Percentiles rank a stretch among this genome's conserved stretches.
Evolutionary conservation across 2,113 vertebrate species (phyloP).

Genomic region (Chamaetylas fuelleborni): DNA sequence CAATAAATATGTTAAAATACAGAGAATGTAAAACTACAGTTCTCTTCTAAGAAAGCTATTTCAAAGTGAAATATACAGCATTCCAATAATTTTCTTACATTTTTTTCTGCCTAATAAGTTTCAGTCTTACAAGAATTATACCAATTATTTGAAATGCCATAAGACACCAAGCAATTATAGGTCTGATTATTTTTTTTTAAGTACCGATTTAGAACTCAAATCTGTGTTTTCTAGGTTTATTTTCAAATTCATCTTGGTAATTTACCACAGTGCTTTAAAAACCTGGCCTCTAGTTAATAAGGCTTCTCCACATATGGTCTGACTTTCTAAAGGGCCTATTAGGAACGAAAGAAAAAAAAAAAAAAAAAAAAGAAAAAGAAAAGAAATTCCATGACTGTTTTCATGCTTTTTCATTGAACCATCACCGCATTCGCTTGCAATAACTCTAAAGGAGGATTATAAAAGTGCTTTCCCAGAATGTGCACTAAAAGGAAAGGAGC

Average conservation of each 20-base stretch:
- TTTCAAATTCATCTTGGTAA: slow-evolving; percentile 10
- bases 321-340: slow-evolving; percentile 49
- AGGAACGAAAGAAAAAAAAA: not conserved
- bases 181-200: not conserved
- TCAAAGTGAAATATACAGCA: not conserved
- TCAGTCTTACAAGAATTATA: not conserved
- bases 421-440: not conserved
- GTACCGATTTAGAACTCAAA: not conserved
- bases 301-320: slow-evolving; percentile 32
- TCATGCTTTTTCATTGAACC: slow-evolving; percentile 51
- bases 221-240: not conserved
- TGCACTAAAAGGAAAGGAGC: slow-evolving; percentile 23
- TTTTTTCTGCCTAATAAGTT: not conserved
- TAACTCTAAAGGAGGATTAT: slow-evolving; percentile 47
- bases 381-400: slow-evolving; percentile 50
- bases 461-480: slow-evolving; percentile 33
- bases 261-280: slow-evolving; percentile 12
- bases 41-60: not conserved
- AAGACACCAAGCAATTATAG: not conserved
- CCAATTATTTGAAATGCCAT: not conserved
- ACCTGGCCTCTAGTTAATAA: slow-evolving; percentile 30
- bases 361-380: not conserved
- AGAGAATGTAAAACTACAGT: not conserved
- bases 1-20: not conserved
- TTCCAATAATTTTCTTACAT: not conserved